Evolutionary conservation across 2,797 vertebrate genomes (phyloP), one percentile per base, ranked within the genome.

Genomic region (Pangasius krempfi): DNA sequence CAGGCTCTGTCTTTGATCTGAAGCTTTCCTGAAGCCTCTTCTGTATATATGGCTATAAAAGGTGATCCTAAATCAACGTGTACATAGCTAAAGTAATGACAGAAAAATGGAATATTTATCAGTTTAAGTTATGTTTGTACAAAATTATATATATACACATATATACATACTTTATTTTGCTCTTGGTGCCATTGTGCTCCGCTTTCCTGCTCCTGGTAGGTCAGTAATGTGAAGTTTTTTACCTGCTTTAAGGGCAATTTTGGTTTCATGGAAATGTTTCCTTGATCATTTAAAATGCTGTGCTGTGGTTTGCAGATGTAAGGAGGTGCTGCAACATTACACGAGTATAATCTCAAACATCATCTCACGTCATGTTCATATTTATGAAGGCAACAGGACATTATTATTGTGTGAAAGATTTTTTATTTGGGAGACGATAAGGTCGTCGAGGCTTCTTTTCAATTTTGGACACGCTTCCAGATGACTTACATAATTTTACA

Each of bases 101-200:
- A 40, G 37, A 85, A 79, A 86, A 86, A 92, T 84, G 25, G 72
- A 92, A 89, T 94, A 94, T 94, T 94, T 94, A 94, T 94, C 90
- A 91, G 91, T 90, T 91, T 93, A 94, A 93, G 90, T 94, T 93
- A 93, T 91, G 92, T 92, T 93, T 93, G 92, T 91, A 91, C 88
- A 91, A 89, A 91, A 87, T 88, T 81, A 91, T 90, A 91, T 89
- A 89, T 64, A 92, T 87, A 92, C 30, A 37, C 7, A 40, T 75
- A 60, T 82, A 62, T 62, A 80, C 78, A 80, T 83, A 83, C 86
- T 86, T 89, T 90, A 66, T 89, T 91, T 91, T 47, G 64, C 86
- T 89, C 14, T 81, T 66, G 85, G 62, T 84, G 86, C 79, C 72
- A 25, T 87, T 84, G 85, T 90, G 54, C 86, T 88, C 58, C 84